These are phyloP conservation scores for Dipodomys spectabilis DNA, from an alignment of 2,113 vertebrate genomes.

Conservation along the genomic window DNA sequence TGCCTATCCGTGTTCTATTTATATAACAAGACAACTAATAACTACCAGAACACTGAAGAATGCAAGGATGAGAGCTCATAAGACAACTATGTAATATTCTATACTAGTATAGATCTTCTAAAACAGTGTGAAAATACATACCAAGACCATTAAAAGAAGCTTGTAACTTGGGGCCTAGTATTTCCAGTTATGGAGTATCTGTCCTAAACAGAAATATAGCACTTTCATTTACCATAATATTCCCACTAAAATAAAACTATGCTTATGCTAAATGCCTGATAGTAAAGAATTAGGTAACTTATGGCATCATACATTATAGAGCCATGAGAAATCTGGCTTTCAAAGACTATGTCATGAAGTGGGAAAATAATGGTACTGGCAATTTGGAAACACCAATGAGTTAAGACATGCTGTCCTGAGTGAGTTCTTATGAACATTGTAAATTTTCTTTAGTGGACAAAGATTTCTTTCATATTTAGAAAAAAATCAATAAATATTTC, in stretches of 20 bases:
- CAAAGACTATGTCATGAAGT: not conserved
- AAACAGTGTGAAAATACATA: not conserved
- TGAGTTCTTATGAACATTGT: not conserved
- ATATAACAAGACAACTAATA: not conserved
- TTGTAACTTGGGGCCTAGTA: not conserved
- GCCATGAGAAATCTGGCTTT: conserved; percentile 14
- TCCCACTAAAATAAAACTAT: not conserved
- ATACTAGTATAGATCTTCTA: not conserved
- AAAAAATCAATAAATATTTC: not conserved
- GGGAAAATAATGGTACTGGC: not conserved
- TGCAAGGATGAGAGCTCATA: not conserved
- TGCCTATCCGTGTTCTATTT: too few relatives aligned
- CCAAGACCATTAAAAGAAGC: not conserved
- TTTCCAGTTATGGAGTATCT: not conserved
- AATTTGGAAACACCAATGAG: not conserved
- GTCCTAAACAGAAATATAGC: not conserved
- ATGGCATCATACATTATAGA: not conserved
- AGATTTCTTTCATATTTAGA: conserved; percentile 6
- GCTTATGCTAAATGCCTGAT: not conserved
- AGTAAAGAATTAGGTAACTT: not conserved
- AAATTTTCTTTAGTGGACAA: not conserved
- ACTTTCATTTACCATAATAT: not conserved
- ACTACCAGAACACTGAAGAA: not conserved
- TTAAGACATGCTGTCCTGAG: not conserved
- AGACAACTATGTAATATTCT: not conserved